Evolutionary conservation across 2,113 vertebrate species (phyloP).

Genomic region (Apeltes quadracus): DNA sequence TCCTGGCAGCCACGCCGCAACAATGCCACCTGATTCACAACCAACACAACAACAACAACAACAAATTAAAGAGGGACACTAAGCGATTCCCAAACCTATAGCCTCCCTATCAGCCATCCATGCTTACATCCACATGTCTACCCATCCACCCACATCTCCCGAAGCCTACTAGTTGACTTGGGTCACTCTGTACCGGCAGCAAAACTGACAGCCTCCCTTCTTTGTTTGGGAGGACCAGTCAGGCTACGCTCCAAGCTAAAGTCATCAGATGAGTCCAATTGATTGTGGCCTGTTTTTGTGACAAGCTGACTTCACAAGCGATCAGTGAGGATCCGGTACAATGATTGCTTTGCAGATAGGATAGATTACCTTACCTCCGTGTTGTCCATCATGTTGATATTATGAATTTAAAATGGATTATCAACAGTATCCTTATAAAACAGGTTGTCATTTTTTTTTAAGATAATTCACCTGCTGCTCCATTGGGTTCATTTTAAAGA

Average conservation of each 20-base stretch:
- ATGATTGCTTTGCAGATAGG: neutral
- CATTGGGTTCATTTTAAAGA: no score
- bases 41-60: slow-evolving; percentile 45
- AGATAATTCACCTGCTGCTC: no score
- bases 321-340: slow-evolving; percentile 13
- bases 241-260: slow-evolving; percentile 67
- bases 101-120: slow-evolving; percentile 53
- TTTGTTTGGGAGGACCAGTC: slow-evolving; percentile 60
- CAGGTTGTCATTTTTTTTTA: neutral
- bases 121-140: slow-evolving; percentile 18
- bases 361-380: no score
- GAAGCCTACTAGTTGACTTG: slow-evolving; percentile 71
- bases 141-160: slow-evolving; percentile 34
- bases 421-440: neutral
- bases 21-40: slow-evolving; percentile 80
- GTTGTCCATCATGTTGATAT: neutral
- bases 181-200: slow-evolving; percentile 75
- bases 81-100: slow-evolving; percentile 52
- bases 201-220: slow-evolving; percentile 67
- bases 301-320: slow-evolving; percentile 42
- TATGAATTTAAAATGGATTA: neutral
- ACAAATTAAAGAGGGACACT: slow-evolving; percentile 53
- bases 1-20: slow-evolving; percentile 76
- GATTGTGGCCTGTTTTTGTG: slow-evolving; percentile 63
- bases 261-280: slow-evolving; percentile 59